A percentile compares a stretch with the other conserved stretches of the same genome.
These are phyloP conservation scores for Bombus cullumanus DNA, from an alignment of 1,140 invertebrate genomes.

Conservation along the genomic window DNA sequence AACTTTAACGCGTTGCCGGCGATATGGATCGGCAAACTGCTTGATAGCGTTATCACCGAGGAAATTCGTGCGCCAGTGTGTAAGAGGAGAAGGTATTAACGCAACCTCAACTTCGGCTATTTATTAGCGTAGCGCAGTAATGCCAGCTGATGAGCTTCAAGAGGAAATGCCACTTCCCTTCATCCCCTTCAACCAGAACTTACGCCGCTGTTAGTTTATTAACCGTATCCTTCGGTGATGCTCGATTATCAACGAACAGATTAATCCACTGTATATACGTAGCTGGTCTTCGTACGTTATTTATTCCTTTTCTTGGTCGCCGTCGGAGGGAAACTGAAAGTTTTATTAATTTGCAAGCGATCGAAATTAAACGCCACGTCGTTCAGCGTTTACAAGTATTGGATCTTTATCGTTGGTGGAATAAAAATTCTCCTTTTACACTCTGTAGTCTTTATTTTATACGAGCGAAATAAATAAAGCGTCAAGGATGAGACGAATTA, in stretches of 20 bases:
- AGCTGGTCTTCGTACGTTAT: not conserved
- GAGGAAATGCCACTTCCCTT: conserved; percentile 24
- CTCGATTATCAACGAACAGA: not conserved
- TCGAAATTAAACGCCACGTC: not conserved
- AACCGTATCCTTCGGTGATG: conserved; percentile 15
- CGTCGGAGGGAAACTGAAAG: not conserved
- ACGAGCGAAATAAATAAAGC: not conserved
- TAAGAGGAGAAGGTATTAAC: conserved; percentile 41
- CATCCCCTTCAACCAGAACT: conserved; percentile 36
- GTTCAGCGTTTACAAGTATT: too few relatives aligned
- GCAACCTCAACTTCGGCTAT: conserved; percentile 50
- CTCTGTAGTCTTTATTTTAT: not conserved
- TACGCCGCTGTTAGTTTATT: conserved; percentile 39
- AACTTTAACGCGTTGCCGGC: conserved; percentile 43
- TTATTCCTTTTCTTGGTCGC: too few relatives aligned
- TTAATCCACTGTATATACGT: not conserved
- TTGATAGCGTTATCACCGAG: conserved; percentile 31
- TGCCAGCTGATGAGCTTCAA: conserved; percentile 44
- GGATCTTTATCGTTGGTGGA: not conserved
- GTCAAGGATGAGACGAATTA: not conserved
- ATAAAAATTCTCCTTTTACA: not conserved
- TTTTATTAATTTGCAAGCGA: not conserved
- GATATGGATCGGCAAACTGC: conserved; percentile 30
- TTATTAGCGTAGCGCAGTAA: conserved; percentile 40
- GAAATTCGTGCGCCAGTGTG: conserved; percentile 22